phyloP scores from a whole-genome alignment of 2,797 vertebrate species.

The Phyllotis vaccarum region DNA sequence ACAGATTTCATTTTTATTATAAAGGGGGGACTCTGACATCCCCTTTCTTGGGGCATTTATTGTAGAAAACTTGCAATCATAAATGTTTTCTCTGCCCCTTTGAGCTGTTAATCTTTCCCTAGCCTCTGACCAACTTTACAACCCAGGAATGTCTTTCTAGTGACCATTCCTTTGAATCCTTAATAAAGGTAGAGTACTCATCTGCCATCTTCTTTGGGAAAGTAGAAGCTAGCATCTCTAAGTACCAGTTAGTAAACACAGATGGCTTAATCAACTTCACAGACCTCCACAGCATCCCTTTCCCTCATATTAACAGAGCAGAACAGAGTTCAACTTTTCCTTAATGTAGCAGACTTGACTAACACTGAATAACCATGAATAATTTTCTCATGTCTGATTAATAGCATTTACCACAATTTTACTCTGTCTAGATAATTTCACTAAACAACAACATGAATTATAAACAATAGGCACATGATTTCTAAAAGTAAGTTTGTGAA shows the following conservation, averaged over 20 bases:
- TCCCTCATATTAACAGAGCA: not conserved
- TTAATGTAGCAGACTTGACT: not conserved
- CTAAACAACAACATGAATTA: not conserved
- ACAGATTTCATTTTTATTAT: not conserved
- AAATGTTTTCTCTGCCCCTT: not conserved
- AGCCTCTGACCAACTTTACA: not conserved
- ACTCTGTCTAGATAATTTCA: not conserved
- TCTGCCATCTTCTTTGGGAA: not conserved
- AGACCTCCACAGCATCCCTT: not conserved
- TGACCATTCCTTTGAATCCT: not conserved
- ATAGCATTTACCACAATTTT: not conserved
- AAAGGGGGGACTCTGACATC: not conserved
- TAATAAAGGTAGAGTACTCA: not conserved
- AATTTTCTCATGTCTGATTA: not conserved
- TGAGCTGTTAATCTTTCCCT: not conserved
- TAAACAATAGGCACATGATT: not conserved
- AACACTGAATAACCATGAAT: not conserved
- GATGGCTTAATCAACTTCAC: not conserved
- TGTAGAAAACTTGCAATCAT: not conserved
- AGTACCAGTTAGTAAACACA: not conserved
- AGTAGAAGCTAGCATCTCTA: not conserved
- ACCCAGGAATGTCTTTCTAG: not conserved
- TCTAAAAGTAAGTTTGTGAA: constrained; percentile 12
- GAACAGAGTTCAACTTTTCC: not conserved
- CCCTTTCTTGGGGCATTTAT: not conserved